phyloP scores from a whole-genome alignment of 2,113 vertebrate genomes.

The Eublepharis macularius region DNA sequence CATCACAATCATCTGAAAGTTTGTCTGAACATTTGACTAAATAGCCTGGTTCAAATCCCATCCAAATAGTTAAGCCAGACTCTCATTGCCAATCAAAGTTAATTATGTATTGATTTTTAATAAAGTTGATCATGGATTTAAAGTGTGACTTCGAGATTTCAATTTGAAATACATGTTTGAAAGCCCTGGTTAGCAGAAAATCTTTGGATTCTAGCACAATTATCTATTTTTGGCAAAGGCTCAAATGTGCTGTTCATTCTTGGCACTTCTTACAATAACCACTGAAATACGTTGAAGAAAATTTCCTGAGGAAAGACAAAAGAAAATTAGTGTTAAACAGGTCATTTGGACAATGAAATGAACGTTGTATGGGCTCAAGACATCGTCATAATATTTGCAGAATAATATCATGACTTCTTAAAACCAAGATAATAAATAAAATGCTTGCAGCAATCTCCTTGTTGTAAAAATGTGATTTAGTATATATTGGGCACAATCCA shows the following conservation, averaged over 20 bases:
- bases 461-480: constrained; percentile 18
- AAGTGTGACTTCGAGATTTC: background rate
- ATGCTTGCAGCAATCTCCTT: background rate
- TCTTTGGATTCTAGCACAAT: background rate
- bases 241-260: background rate
- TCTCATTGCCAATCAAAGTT: background rate
- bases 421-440: constrained; percentile 29
- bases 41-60: background rate
- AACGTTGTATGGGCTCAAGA: constrained; percentile 13
- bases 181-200: background rate
- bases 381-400: background rate
- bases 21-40: constrained; percentile 10
- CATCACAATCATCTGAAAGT: background rate
- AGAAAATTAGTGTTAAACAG: background rate
- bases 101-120: background rate
- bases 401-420: constrained; percentile 41
- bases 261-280: background rate
- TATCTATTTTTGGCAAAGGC: background rate
- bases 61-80: background rate
- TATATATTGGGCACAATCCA: background rate
- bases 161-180: background rate
- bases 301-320: background rate
- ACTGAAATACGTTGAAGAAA: constrained; percentile 15
- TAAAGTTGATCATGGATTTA: background rate
- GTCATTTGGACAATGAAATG: constrained; percentile 14